phyloP scores from a whole-genome alignment of 2,113 vertebrate species.

The Lycaon pictus region DNA sequence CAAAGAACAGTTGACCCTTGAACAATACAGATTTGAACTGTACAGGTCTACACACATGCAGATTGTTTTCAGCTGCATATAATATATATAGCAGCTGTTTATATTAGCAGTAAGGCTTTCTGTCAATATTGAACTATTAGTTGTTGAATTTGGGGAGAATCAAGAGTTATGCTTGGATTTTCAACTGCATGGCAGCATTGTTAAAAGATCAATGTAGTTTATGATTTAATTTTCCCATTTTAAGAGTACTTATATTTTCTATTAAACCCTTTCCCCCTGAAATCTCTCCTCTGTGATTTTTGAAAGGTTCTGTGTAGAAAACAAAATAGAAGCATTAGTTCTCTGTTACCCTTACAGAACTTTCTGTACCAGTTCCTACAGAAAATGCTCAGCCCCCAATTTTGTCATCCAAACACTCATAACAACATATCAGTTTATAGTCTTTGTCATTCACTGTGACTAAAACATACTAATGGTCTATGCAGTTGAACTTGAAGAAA shows the following conservation, averaged over 20 bases:
- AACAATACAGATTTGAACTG: not conserved
- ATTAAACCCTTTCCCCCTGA: not conserved
- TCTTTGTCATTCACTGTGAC: not conserved
- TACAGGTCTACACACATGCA: not conserved
- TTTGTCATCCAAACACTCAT: not conserved
- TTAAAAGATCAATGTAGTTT: not conserved
- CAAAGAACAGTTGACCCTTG: not conserved
- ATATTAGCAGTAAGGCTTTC: not conserved
- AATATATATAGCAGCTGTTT: not conserved
- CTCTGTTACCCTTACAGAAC: not conserved
- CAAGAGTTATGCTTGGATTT: not conserved
- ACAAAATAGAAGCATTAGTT: not conserved
- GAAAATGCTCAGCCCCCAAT: not conserved
- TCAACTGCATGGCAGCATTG: not conserved
- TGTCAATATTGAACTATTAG: not conserved
- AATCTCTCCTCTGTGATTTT: not conserved
- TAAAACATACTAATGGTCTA: not conserved
- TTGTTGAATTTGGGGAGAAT: not conserved
- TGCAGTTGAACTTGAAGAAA: not conserved
- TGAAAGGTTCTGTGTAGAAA: not conserved
- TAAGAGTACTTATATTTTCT: not conserved
- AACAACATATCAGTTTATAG: not conserved
- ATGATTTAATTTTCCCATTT: not conserved
- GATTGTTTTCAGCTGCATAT: not conserved
- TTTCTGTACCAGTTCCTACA: not conserved